Evolutionary conservation across 2,888 invertebrate species (phyloP), one percentile per base, ranked within the genome.

Genomic region (Gari tellinella): DNA sequence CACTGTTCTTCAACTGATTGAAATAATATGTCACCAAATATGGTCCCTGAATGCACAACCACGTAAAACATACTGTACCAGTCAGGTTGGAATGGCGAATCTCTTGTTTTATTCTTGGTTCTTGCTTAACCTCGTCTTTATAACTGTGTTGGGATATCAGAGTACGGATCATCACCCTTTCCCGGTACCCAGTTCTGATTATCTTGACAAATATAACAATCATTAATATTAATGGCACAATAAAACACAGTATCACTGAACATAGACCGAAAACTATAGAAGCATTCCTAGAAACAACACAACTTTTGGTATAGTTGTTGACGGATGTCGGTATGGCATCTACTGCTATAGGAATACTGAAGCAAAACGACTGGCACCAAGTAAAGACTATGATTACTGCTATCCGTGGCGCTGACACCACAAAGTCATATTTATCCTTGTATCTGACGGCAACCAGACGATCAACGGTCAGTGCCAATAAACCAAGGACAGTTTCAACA

Each of bases 41-140:
- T 10, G 90, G 90, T 17, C 84, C 82, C 37, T 86, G 78, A 17
- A 88, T 72, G 8, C 88, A n/a, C 1, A 84, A 43, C 90, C 90
- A 90, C 2, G 84, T 46, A 1, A 82, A 41, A 57, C 84, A 82
- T 8, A 90, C 58, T 25, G 86, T 67, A 3, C 78, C 86, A 12
- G 85, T 79, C 55, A 81, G 84, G 53, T 84, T 86, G 5, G 86
- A 82, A 21, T 80, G 62, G 15, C 74, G 67, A 31, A 87, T 74
- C 48, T 87, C 86, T 19, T 66, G 79, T 68, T 80, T 75, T n/a
- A 85, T 70, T 38, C 58, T 66, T 1, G 81, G 83, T 12, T 80
- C 80, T 15, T 78, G 75, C 2, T 37, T 45, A 2, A 51, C 38
- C 1, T 65, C 70, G 26, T 81, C 72, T 48, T 82, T 83, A 51